Base-by-base conservation (phyloP, 2,888 invertebrate genomes). In the Stenichneumon culpator region DNA sequence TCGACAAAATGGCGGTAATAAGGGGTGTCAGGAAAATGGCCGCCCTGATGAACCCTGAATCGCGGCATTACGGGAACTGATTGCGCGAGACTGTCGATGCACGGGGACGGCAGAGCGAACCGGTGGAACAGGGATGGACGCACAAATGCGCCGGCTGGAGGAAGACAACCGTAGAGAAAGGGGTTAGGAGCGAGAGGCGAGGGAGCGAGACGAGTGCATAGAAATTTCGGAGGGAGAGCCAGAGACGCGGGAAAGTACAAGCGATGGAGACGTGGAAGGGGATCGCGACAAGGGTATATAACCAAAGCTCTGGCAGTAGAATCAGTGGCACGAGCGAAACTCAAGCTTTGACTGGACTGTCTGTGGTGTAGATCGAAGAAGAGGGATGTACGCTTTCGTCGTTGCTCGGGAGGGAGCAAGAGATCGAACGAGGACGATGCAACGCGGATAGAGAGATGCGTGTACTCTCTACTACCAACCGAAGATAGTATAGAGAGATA, bases 1-100 rank as follows among this genome's bases (percentile, higher is more conserved):
- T 85, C 90, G 89, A 91, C 91, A 92, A 92, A 92, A 92, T 92
- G 91, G 91, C 90, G 91, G 92, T 91, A 92, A 92, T 92, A 92
- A 92, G 92, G 91, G 92, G 92, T 92, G 92, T 91, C 91, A 89
- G 89, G 90, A 92, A 92, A 92, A 92, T 92, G 91, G 92, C 92
- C 87, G 91, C 89, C 88, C 90, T 92, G 92, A 92, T 92, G 92
- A 92, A 92, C 89, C 88, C 91, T 92, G 92, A 92, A 92, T 92
- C 90, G 92, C 91, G 89, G 91, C 90, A 91, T 92, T 92, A 92
- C 90, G 91, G 89, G 86, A 90, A 91, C 92, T 92, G 92, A 92
- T 92, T 92, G 92, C 92, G 90, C 89, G 89, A 89, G 89, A 89
- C 88, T 86, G 89, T 87, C 83, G 85, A 88, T 87, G 79, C 87